Evolutionary conservation across 2,888 invertebrate species (phyloP).

Genomic region (Coelopa pilipes): DNA sequence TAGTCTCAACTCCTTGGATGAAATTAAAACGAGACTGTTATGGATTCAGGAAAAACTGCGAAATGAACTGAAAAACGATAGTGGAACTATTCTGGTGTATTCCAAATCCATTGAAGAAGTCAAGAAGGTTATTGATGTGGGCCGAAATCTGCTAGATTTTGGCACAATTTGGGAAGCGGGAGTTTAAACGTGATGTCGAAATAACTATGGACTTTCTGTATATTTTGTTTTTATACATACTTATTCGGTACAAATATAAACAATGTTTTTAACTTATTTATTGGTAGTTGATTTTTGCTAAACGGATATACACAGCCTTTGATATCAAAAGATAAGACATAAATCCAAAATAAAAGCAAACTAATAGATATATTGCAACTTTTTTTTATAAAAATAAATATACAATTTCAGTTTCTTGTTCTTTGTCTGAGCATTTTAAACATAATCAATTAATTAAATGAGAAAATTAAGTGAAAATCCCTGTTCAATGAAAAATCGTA

Average conservation of each 20-base stretch:
- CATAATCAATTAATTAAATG: too few species aligned
- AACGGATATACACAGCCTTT: conserved; percentile 7
- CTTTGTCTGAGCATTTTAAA: too few species aligned
- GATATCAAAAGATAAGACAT: neutral
- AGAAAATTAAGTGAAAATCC: too few species aligned
- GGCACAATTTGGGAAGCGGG: neutral
- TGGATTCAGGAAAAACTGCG: neutral
- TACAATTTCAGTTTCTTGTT: neutral
- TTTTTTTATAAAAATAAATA: neutral
- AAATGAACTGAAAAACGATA: neutral
- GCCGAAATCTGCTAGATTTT: neutral
- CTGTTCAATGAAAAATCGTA: too few species aligned
- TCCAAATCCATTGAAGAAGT: neutral
- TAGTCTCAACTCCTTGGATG: neutral
- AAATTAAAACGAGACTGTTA: neutral
- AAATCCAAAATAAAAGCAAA: neutral
- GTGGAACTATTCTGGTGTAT: neutral
- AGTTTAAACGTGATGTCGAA: too few species aligned
- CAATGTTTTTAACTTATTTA: too few species aligned
- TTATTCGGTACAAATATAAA: too few species aligned
- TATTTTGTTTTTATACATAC: too few species aligned
- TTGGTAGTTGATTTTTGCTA: neutral
- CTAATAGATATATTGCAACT: too few species aligned
- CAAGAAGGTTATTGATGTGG: neutral
- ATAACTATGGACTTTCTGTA: too few species aligned